These are phyloP conservation scores for Petrocephalus schoutedeni DNA, from an alignment of 2,797 vertebrate species.

Conservation along the genomic window DNA sequence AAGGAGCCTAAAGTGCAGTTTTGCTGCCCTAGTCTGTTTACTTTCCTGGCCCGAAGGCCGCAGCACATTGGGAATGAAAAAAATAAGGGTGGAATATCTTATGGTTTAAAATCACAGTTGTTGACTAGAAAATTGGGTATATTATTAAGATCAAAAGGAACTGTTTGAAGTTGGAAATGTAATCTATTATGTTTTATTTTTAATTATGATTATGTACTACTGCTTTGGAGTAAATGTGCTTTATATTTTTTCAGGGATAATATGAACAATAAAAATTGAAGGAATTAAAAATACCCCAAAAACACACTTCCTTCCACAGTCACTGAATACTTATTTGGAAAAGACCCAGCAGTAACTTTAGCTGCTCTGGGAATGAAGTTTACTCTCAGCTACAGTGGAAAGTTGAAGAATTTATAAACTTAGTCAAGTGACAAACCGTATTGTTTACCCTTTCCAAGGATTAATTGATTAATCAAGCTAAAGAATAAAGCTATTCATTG, in stretches of 20 bases:
- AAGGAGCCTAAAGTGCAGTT: conserved; percentile 45
- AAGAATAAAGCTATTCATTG: not conserved
- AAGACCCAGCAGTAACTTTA: not conserved
- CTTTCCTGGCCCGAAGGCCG: not conserved
- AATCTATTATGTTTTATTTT: conserved; percentile 8
- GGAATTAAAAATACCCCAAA: not conserved
- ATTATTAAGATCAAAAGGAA: conserved; percentile 18
- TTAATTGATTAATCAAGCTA: not conserved
- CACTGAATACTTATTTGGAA: conserved; percentile 14
- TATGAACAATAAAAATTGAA: not conserved
- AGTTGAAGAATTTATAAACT: not conserved
- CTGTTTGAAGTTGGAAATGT: conserved; percentile 19
- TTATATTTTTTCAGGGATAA: conserved; percentile 13
- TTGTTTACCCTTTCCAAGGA: not conserved
- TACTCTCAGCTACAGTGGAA: not conserved
- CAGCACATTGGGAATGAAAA: conserved; percentile 35
- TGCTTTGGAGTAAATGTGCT: not conserved
- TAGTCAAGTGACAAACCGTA: not conserved
- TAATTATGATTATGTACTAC: conserved; percentile 10
- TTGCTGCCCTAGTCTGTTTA: conserved; percentile 11
- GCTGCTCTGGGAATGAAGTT: not conserved
- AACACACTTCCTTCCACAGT: not conserved
- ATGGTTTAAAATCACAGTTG: conserved; percentile 32
- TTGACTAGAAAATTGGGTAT: conserved; percentile 25
- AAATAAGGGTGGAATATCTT: conserved; percentile 37